phyloP scores from a whole-genome alignment of 2,797 vertebrate genomes.

The Botia almorhae region DNA sequence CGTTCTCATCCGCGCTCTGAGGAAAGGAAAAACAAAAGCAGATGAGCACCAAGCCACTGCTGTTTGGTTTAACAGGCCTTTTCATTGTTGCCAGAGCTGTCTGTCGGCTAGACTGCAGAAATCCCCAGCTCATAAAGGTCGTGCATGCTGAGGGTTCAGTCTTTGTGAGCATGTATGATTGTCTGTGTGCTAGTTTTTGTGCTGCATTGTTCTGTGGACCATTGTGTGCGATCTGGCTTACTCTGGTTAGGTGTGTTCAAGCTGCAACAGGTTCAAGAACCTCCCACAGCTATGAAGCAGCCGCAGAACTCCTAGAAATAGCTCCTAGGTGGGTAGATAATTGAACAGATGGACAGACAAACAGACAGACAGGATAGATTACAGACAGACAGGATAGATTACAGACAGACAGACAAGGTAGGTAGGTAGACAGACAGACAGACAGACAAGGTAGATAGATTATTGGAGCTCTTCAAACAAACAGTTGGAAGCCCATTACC shows the following conservation, averaged over 20 bases:
- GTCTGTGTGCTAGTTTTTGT: slow-evolving; percentile 20
- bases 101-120: slow-evolving; percentile 71
- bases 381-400: no score
- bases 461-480: slow-evolving; percentile 78
- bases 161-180: slow-evolving; percentile 44
- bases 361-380: no score
- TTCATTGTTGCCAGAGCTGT: slow-evolving; percentile 75
- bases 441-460: slow-evolving; percentile 26
- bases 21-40: slow-evolving; percentile 36
- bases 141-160: slow-evolving; percentile 54
- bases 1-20: slow-evolving; percentile 65
- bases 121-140: slow-evolving; percentile 73
- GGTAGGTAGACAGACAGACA: no score
- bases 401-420: no score
- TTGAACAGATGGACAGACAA: no score
- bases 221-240: slow-evolving; percentile 47
- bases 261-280: slow-evolving; percentile 50
- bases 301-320: not conserved
- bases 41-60: slow-evolving; percentile 28
- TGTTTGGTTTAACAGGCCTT: slow-evolving; percentile 71
- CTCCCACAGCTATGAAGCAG: slow-evolving; percentile 8
- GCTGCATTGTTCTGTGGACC: slow-evolving; percentile 47
- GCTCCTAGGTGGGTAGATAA: no score
- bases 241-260: slow-evolving; percentile 54
- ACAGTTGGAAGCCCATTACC: slow-evolving; percentile 81